A percentile compares a stretch with the other conserved stretches of the same genome.
Conservation (phyloP, 2,113 vertebrate species). For the Morone saxatilis region DNA sequence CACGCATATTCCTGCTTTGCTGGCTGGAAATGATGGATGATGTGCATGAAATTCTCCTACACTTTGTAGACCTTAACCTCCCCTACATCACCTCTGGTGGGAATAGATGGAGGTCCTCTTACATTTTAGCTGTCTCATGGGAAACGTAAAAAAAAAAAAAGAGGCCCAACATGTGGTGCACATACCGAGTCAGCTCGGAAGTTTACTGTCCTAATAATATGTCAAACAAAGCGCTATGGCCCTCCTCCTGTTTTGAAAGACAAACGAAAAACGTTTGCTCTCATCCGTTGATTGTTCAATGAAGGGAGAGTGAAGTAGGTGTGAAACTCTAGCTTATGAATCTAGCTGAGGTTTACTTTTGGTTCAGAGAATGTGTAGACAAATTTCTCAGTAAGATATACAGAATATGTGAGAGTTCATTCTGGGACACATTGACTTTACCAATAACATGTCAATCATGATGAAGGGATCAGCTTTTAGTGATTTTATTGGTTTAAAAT, state of each 20-base stretch:
- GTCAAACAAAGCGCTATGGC: constrained; percentile 55
- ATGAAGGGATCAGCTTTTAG: not conserved
- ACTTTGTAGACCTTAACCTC: constrained; percentile 61
- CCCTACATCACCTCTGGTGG: constrained; percentile 60
- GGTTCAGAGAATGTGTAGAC: constrained; percentile 9
- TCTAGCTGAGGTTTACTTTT: constrained; percentile 26
- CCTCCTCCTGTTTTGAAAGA: constrained; percentile 56
- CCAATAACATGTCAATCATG: not conserved
- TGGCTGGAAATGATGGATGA: constrained; percentile 77
- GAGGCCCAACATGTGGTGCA: constrained; percentile 66
- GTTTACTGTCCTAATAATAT: constrained; percentile 72
- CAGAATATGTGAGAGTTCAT: constrained; percentile 21
- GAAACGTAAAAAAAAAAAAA: constrained; percentile 52
- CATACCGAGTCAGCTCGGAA: constrained; percentile 56
- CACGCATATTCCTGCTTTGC: constrained; percentile 50
- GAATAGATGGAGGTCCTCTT: constrained; percentile 74
- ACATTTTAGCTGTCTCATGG: constrained; percentile 72
- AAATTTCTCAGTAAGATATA: constrained; percentile 12
- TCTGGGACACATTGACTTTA: constrained; percentile 14
- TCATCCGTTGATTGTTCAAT: constrained; percentile 48
- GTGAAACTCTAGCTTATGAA: constrained; percentile 14
- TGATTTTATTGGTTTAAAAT: constrained; percentile 11
- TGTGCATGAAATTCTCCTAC: constrained; percentile 72
- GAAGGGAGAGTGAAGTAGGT: not conserved
- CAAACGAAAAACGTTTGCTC: constrained; percentile 37